These are phyloP conservation scores for Atrina japonica DNA, from an alignment of 2,888 invertebrate genomes.

Conservation along the genomic window DNA sequence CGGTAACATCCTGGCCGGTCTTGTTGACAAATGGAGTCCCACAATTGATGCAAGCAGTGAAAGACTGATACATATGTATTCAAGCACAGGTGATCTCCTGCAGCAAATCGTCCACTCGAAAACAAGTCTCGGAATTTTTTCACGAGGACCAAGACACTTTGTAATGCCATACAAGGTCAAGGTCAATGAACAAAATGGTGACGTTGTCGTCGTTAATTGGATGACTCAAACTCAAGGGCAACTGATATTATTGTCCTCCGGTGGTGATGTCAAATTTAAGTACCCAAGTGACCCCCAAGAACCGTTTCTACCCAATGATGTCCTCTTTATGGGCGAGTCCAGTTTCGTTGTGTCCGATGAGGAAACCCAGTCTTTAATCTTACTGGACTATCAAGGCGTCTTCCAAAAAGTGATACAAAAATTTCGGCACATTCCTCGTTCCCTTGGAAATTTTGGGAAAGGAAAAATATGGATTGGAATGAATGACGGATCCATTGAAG, in stretches of 20 bases:
- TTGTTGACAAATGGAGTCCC: slow-evolving; percentile 5
- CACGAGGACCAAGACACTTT: neutral
- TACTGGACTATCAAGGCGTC: neutral
- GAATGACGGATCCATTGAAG: slow-evolving; percentile 8
- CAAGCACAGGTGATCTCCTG: slow-evolving; percentile 14
- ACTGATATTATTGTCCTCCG: neutral
- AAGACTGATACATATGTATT: slow-evolving; percentile 16
- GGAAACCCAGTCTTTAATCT: neutral
- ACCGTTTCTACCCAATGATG: slow-evolving; percentile 10
- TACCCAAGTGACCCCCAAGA: slow-evolving; percentile 4
- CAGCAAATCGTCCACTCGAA: slow-evolving; percentile 6
- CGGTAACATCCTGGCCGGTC: slow-evolving; percentile 1
- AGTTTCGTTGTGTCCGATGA: slow-evolving; percentile 6
- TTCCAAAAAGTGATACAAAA: slow-evolving; percentile 1
- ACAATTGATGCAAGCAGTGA: slow-evolving; percentile 7
- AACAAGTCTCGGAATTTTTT: neutral
- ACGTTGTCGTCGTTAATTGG: slow-evolving; percentile 23
- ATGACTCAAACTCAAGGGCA: slow-evolving; percentile 4
- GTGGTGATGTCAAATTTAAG: slow-evolving; percentile 12
- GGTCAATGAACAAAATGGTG: slow-evolving; percentile 16
- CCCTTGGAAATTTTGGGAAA: slow-evolving; percentile 18
- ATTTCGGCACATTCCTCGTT: slow-evolving; percentile 2
- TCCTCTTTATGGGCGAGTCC: neutral
- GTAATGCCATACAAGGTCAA: slow-evolving; percentile 17
- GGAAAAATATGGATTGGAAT: slow-evolving; percentile 21